Evolutionary conservation across 2,888 invertebrate genomes (phyloP).

Genomic region (Lysandra bellargus): DNA sequence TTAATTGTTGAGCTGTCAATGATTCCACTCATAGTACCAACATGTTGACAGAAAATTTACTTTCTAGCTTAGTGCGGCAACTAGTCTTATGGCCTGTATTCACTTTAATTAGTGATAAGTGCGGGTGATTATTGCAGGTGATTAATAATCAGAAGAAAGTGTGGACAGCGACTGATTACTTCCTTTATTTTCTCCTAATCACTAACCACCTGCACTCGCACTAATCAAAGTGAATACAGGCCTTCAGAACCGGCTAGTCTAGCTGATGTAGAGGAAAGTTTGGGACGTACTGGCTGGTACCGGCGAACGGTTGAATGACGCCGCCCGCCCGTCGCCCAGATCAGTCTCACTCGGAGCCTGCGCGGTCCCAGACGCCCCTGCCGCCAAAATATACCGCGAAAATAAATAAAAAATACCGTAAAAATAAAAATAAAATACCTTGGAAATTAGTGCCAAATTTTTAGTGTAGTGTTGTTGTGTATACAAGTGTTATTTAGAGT

Average conservation of each 20-base stretch:
- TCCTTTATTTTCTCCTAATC: no score
- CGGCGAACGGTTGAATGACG: slow-evolving; percentile 26
- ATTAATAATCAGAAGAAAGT: no score
- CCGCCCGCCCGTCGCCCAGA: slow-evolving; percentile 37
- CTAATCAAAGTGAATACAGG: no score
- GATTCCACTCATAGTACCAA: no score
- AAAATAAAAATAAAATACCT: slow-evolving; percentile 2
- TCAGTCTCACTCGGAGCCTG: slow-evolving; percentile 39
- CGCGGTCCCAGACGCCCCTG: slow-evolving; percentile 36
- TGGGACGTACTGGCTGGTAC: neutral
- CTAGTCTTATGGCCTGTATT: no score
- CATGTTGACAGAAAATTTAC: no score
- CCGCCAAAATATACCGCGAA: slow-evolving; percentile 7
- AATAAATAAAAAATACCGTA: slow-evolving; percentile 20
- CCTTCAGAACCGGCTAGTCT: neutral
- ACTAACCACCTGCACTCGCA: no score
- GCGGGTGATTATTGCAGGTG: no score
- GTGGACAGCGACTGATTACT: no score
- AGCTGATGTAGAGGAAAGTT: neutral
- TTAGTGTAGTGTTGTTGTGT: slow-evolving; percentile 10
- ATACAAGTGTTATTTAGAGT: slow-evolving; percentile 9
- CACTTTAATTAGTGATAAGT: no score
- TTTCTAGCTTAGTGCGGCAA: no score
- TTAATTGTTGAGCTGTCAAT: no score
- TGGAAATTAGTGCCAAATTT: slow-evolving; percentile 29